Evolutionary conservation across 2,797 vertebrate species (phyloP).

Genomic region (Sebastes steindachneri): DNA sequence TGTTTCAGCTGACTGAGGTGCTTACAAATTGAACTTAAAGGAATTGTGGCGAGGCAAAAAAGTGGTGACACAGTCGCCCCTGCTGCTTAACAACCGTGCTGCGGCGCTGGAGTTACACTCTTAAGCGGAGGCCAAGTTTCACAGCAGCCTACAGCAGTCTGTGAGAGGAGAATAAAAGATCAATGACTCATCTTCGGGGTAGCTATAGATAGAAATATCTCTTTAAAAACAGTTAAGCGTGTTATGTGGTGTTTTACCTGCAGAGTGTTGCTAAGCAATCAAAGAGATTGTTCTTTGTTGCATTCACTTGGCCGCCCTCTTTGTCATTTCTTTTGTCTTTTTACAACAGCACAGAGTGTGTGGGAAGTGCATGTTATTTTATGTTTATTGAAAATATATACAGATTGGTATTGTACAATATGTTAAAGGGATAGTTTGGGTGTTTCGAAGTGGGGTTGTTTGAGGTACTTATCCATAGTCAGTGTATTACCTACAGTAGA

Average conservation of each 20-base stretch:
- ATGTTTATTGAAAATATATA: background rate
- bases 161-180: background rate
- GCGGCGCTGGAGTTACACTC: background rate
- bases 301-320: background rate
- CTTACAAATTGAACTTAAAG: constrained; percentile 12
- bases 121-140: background rate
- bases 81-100: background rate
- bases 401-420: background rate
- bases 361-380: background rate
- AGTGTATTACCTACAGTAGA: too few relatives aligned
- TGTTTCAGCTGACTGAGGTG: constrained; percentile 8
- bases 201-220: background rate
- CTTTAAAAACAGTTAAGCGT: background rate
- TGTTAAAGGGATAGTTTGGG: background rate
- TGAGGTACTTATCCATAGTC: too few relatives aligned
- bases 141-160: constrained; percentile 5
- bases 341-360: background rate
- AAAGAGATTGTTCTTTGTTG: background rate
- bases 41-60: background rate
- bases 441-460: too few relatives aligned
- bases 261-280: constrained; percentile 41
- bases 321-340: constrained; percentile 1
- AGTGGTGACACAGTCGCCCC: background rate
- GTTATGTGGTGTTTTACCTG: background rate
- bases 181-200: constrained; percentile 10